A percentile compares a stretch with the other conserved stretches of the same genome.
Conservation (phyloP, 2,797 vertebrate genomes). For the Chrysocyon brachyurus region DNA sequence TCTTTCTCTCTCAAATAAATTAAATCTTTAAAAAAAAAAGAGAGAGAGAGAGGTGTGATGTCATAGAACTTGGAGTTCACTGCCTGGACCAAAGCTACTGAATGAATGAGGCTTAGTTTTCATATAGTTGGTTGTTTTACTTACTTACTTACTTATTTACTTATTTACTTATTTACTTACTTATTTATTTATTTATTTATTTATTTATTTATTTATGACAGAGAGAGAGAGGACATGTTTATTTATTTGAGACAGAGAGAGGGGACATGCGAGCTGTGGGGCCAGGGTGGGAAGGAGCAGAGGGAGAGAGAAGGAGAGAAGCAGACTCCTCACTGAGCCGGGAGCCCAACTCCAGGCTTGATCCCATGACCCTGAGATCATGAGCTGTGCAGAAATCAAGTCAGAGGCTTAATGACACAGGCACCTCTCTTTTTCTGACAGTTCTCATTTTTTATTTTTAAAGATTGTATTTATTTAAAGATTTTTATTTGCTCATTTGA, state of each 20-base stretch:
- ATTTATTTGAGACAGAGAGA: background rate
- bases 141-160: background rate
- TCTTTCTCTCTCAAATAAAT: background rate
- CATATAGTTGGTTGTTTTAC: background rate
- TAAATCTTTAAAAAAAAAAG: background rate
- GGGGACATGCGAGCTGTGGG: no score
- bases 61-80: background rate
- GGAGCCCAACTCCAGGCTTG: no score
- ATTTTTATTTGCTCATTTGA: background rate
- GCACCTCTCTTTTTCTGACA: no score
- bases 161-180: background rate
- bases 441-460: no score
- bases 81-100: background rate
- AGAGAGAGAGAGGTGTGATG: background rate
- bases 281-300: no score
- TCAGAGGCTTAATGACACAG: no score
- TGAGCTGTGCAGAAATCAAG: no score
- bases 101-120: background rate
- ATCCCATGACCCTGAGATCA: no score
- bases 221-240: background rate
- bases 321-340: no score
- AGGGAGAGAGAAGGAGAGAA: no score
- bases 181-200: no score
- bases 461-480: background rate
- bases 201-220: background rate